Percentiles rank a stretch among this genome's conserved stretches.
These are phyloP conservation scores for Augiades crinisus DNA, from an alignment of 2,888 invertebrate species.

Conservation along the genomic window DNA sequence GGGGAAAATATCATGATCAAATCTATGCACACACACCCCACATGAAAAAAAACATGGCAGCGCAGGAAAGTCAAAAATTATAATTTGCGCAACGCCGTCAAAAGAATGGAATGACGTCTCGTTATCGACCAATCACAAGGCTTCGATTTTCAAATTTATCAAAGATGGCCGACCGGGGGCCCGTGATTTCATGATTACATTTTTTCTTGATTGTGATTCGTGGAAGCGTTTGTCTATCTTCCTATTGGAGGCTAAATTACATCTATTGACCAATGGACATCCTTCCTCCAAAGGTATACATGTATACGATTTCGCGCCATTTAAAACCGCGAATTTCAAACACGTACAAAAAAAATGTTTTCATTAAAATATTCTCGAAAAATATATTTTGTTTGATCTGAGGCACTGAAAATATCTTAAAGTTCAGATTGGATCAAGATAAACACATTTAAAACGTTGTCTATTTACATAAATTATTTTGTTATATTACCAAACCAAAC, in stretches of 20 bases:
- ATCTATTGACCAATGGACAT: conserved; percentile 45
- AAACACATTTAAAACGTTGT: no score
- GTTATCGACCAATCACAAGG: conserved; percentile 59
- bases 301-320: conserved; percentile 51
- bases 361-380: no score
- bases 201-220: conserved; percentile 55
- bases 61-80: conserved; percentile 70
- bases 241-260: conserved; percentile 44
- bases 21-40: conserved; percentile 83
- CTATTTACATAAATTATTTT: neutral
- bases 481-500: neutral
- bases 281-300: conserved; percentile 32
- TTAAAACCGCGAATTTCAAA: conserved; percentile 44
- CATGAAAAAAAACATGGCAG: conserved; percentile 91
- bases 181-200: conserved; percentile 47
- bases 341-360: no score
- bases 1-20: conserved; percentile 73
- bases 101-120: conserved; percentile 67
- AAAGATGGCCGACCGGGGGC: conserved; percentile 60
- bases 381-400: no score
- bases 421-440: no score
- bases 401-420: no score
- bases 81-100: conserved; percentile 78
- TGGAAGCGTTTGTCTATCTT: conserved; percentile 37
- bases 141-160: conserved; percentile 54